These are phyloP conservation scores for Shargacucullia verbasci DNA, from an alignment of 2,888 invertebrate species.

Conservation along the genomic window DNA sequence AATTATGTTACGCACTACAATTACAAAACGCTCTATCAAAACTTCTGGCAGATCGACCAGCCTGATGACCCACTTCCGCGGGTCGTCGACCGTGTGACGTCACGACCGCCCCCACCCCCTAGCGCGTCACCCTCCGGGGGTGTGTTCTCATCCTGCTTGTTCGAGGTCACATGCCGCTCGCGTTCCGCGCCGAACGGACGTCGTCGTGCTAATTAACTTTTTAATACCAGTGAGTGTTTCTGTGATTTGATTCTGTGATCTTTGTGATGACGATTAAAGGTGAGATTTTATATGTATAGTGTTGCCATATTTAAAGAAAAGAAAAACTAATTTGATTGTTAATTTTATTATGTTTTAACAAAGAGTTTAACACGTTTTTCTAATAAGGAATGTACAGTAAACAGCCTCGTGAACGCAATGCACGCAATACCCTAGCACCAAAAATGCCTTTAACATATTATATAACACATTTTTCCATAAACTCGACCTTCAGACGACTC, in stretches of 20 bases:
- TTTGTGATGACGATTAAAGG: constrained; percentile 80
- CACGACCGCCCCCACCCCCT: constrained; percentile 69
- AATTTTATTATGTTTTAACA: constrained; percentile 6
- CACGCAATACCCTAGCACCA: constrained; percentile 24
- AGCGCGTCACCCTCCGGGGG: constrained; percentile 75
- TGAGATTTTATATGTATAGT: constrained; percentile 62
- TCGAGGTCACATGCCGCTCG: constrained; percentile 83
- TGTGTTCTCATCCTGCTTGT: constrained; percentile 74
- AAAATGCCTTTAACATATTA: constrained; percentile 55
- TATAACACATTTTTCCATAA: constrained; percentile 63
- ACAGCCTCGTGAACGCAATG: constrained; percentile 20
- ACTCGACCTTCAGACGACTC: constrained; percentile 60
- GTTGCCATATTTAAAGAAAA: not conserved
- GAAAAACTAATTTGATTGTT: not conserved
- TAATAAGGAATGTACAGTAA: constrained; percentile 16
- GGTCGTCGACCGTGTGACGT: constrained; percentile 87
- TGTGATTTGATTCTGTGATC: constrained; percentile 53
- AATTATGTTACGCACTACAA: constrained; percentile 62
- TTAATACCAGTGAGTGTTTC: constrained; percentile 52
- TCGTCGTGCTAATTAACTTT: constrained; percentile 57
- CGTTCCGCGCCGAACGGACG: constrained; percentile 71
- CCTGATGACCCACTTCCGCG: constrained; percentile 83
- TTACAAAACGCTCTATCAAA: constrained; percentile 66
- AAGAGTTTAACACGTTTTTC: constrained; percentile 1
- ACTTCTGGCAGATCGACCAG: constrained; percentile 75